Evolutionary conservation across 2,888 invertebrate genomes (phyloP), one percentile per base, ranked within the genome.

Genomic region (Leptopterna dolabrata): DNA sequence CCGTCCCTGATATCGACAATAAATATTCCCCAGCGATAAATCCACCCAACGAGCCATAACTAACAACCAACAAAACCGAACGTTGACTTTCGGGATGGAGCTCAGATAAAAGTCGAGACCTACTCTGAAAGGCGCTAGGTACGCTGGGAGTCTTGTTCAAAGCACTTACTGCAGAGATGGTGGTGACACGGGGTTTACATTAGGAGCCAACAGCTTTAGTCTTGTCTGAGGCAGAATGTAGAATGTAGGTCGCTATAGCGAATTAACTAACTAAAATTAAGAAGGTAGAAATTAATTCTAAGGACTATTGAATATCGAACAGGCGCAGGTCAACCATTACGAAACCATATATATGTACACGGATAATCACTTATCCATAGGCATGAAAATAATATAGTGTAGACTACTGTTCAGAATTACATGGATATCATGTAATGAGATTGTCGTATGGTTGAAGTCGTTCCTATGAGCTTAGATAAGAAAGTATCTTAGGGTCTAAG

Each of bases 1-100:
- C 70, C 19, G 55, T 14, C 70, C 27, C 63, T 70, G 82, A 83
- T 83, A 83, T 36, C 82, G 55, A 30, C 30, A 63, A 51, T 51
- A 81, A 81, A 81, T 55, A 55, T 55, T 16, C 83, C 3, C 13
- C 24, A n/a, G 36, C 43, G 36, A 83, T 83, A 83, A 83, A 83
- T 83, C 70, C 55, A n/a, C 2, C 16, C n/a, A 41, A 24, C 70
- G 13, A 83, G 83, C 83, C 70, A 43, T 70, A 19, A 83, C 70
- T 83, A 45, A 83, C 45, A 81, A 24, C 30, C 16, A 51, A 30
- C 30, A 51, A 36, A 36, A 51, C 55, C 45, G n/a, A 78, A 78
- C n/a, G 45, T 24, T 78, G n/a, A 45, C 14, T 43, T 78, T 78
- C 43, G 45, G 47, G 30, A 51, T 27, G 27, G 51, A 27, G 27